A percentile compares a stretch with the other conserved stretches of the same genome.
phyloP scores from a whole-genome alignment of 2,797 vertebrate species.

The Sebastes goodei region DNA sequence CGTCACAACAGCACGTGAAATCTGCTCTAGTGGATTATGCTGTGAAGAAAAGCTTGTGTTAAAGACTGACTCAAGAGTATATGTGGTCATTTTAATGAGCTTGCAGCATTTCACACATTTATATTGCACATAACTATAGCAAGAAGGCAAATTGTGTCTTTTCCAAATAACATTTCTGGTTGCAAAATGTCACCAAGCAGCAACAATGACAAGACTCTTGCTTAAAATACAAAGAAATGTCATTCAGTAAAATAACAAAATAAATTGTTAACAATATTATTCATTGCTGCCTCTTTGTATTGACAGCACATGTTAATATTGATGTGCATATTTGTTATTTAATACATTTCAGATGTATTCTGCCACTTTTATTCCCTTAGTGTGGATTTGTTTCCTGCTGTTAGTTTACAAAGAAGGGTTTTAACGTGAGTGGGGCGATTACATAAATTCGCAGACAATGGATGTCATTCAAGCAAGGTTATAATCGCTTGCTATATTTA shows the following conservation, averaged over 20 bases:
- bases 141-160: background rate
- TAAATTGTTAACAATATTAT: background rate
- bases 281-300: background rate
- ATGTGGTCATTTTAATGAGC: background rate
- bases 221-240: background rate
- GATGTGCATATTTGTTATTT: background rate
- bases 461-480: conserved; percentile 56
- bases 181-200: background rate
- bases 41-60: background rate
- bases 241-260: background rate
- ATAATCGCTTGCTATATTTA: conserved; percentile 73
- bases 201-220: background rate
- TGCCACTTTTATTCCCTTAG: background rate
- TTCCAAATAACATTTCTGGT: background rate
- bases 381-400: background rate
- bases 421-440: conserved; percentile 39
- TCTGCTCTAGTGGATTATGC: background rate
- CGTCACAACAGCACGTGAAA: conserved; percentile 49
- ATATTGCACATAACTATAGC: background rate
- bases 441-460: conserved; percentile 65
- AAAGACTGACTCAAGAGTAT: background rate
- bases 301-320: background rate
- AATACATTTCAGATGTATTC: background rate
- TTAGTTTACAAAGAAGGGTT: conserved; percentile 10
- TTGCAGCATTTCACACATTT: background rate